Conservation (phyloP, 2,797 vertebrate species). For the Peromyscus aztecus region DNA sequence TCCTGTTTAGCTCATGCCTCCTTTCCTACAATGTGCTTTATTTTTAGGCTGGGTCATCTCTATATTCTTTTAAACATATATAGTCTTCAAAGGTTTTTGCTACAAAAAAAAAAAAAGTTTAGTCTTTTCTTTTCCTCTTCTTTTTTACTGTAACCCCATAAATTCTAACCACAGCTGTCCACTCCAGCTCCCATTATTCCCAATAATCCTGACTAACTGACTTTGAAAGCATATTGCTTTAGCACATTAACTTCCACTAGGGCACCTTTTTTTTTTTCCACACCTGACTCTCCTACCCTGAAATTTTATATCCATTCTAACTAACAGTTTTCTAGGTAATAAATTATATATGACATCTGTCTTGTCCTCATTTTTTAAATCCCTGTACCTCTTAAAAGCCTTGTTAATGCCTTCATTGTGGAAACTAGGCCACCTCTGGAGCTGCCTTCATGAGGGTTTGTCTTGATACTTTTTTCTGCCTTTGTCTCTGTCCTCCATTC, state of each 20-base stretch:
- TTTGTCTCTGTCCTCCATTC: conserved; percentile 1
- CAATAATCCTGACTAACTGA: conserved; percentile 70
- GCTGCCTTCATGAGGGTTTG: conserved; percentile 27
- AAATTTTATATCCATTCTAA: conserved; percentile 76
- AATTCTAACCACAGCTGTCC: conserved; percentile 71
- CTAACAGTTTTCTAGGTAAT: conserved; percentile 67
- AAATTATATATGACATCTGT: conserved; percentile 77
- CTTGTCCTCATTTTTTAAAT: conserved; percentile 75
- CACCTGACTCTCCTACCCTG: conserved; percentile 65
- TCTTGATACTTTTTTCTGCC: neutral
- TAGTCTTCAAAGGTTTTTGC: conserved; percentile 59
- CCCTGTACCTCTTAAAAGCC: conserved; percentile 63
- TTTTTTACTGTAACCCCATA: conserved; percentile 58
- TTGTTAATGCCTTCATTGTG: conserved; percentile 55
- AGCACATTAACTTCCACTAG: conserved; percentile 75
- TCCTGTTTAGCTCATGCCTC: conserved; percentile 16
- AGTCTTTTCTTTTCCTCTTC: conserved; percentile 54
- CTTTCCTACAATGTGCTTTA: conserved; percentile 19
- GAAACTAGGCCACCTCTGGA: neutral
- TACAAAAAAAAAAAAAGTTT: conserved; percentile 32
- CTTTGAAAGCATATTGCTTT: conserved; percentile 79
- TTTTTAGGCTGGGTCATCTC: neutral
- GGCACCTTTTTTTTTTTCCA: conserved; percentile 69
- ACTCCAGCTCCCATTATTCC: conserved; percentile 58
- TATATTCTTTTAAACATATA: conserved; percentile 66